Evolutionary conservation across 2,797 vertebrate species (phyloP), one percentile per base, ranked within the genome.

Genomic region (Enteromius trimaculatus): DNA sequence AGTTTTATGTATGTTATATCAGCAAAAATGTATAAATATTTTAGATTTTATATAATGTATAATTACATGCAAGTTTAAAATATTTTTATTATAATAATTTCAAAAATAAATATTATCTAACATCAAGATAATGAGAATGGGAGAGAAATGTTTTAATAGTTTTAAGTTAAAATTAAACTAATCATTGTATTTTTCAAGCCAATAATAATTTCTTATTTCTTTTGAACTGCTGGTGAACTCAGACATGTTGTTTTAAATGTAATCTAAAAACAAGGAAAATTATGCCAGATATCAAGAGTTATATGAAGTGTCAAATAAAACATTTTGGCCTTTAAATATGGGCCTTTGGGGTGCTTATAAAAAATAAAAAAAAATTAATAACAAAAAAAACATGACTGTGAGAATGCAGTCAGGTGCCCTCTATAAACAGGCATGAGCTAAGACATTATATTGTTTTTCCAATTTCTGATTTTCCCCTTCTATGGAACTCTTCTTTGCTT

Each of bases 401-500:
- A 64, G 3, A 17, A 17, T 64, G 62, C 62, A 31, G 16, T 64
- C 62, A 31, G 29, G 26, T 34, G 29, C 29, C 31, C 62, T 65
- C 29, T 19, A 29, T 17, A 64, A 5, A 64, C 62, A 17, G 29
- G 31, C 62, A 65, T n/a, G 49, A 62, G 8, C 34, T 44, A 19
- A 47, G 53, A 80, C 23, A 60, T n/a, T 26, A 65, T 75, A 65
- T 62, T 64, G 21, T 79, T 3, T 91, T 89, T 89, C 87, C 85
- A 82, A 91, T 75, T 91, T 93, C 86, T 91, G 79, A 81, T 88
- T 90, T 77, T 90, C 85, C 91, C 68, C 83, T 84, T 88, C 82
- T 86, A 81, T 85, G 81, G 87, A 89, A 88, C 89, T 90, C 87
- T 92, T 89, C 91, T 91, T 90, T 88, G 75, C 91, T 87, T 86